phyloP scores from a whole-genome alignment of 2,888 invertebrate genomes.

The Drosophila birchii region DNA sequence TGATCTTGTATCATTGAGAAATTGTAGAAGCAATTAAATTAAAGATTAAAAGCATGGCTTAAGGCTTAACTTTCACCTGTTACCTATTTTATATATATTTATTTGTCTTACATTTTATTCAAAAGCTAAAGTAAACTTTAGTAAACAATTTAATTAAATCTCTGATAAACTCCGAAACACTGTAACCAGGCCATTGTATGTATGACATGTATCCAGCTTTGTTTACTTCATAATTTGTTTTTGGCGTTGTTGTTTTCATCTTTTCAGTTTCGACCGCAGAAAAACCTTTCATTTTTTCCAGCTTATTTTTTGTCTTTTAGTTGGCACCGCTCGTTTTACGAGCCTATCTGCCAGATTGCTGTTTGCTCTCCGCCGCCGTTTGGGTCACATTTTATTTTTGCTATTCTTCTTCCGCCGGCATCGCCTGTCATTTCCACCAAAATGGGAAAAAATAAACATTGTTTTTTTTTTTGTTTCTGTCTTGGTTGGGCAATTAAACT shows the following conservation, averaged over 20 bases:
- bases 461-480: slow-evolving; percentile 31
- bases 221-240: slow-evolving; percentile 55
- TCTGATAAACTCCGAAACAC: slow-evolving; percentile 13
- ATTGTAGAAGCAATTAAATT: no score
- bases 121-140: no score
- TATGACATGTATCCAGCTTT: slow-evolving; percentile 45
- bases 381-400: slow-evolving; percentile 50
- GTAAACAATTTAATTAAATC: neutral
- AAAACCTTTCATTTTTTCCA: slow-evolving; percentile 68
- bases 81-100: neutral
- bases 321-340: slow-evolving; percentile 59
- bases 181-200: slow-evolving; percentile 24
- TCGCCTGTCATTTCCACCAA: slow-evolving; percentile 55
- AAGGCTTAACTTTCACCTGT: accelerated
- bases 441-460: slow-evolving; percentile 31
- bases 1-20: no score
- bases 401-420: slow-evolving; percentile 54
- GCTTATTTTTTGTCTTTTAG: slow-evolving; percentile 42
- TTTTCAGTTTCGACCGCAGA: slow-evolving; percentile 58
- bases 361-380: slow-evolving; percentile 21
- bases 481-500: slow-evolving; percentile 73
- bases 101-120: no score
- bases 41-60: neutral
- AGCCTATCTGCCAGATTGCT: slow-evolving; percentile 63
- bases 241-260: slow-evolving; percentile 40